phyloP scores from a whole-genome alignment of 1,140 invertebrate genomes.

The Archegozetes longisetosus region DNA sequence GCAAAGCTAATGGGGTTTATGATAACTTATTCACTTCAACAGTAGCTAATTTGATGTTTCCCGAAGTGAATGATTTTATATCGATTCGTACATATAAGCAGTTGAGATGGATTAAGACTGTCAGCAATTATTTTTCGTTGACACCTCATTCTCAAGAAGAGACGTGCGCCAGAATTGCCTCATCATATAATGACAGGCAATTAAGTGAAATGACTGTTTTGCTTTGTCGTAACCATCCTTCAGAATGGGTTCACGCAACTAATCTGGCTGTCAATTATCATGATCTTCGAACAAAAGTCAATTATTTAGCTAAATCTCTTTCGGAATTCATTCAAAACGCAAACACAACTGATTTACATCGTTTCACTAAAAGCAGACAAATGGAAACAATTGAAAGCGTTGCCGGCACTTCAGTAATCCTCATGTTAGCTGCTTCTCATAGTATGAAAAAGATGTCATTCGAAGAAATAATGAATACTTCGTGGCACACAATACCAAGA shows the following conservation, averaged over 20 bases:
- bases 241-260: conserved; percentile 6
- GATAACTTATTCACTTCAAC: conserved; percentile 11
- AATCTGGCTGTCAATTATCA: no score
- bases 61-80: conserved; percentile 16
- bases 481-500: background rate
- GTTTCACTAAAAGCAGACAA: conserved; percentile 5
- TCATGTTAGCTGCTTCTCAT: background rate
- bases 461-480: background rate
- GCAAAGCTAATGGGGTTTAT: no score
- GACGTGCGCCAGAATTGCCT: background rate
- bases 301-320: no score
- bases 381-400: conserved; percentile 12
- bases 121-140: conserved; percentile 5
- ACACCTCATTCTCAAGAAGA: conserved; percentile 4
- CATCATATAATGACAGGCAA: no score
- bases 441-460: background rate
- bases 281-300: no score
- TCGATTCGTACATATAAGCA: conserved; percentile 12
- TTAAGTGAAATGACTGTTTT: conserved; percentile 4
- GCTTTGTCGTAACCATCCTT: conserved; percentile 10
- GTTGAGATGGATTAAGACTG: conserved; percentile 7
- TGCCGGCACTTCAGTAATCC: background rate
- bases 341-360: background rate
- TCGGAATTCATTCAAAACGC: no score
- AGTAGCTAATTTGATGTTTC: conserved; percentile 14